Conservation (phyloP, 2,797 vertebrate species). For the Halcyon badia region DNA sequence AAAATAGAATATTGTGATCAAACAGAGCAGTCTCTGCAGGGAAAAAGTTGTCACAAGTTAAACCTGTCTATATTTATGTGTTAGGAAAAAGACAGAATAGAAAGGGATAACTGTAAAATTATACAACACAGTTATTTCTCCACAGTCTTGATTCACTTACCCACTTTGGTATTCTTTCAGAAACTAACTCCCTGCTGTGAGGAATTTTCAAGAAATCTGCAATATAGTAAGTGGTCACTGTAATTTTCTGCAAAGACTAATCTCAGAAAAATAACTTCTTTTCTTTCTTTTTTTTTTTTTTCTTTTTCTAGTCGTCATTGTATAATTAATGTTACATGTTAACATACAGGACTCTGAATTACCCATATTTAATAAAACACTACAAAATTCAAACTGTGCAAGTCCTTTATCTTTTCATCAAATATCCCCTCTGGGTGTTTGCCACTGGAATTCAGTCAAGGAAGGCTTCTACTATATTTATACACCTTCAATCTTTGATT, state of each 20-base stretch:
- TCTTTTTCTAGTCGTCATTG: background rate
- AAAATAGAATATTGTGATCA: background rate
- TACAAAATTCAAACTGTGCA: background rate
- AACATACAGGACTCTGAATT: background rate
- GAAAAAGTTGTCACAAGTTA: background rate
- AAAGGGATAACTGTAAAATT: background rate
- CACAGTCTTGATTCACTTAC: background rate
- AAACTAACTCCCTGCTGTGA: background rate
- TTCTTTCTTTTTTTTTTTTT: background rate
- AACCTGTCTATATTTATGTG: background rate
- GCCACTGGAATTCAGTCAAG: background rate
- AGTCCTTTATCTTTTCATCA: background rate
- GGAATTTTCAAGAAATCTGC: constrained; percentile 1
- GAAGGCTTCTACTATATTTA: background rate
- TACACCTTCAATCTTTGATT: background rate
- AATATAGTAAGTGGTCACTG: background rate
- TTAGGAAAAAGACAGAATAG: background rate
- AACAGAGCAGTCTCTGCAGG: background rate
- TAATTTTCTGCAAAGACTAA: background rate
- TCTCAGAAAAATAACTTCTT: background rate
- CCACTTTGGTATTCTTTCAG: background rate
- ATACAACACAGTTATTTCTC: background rate
- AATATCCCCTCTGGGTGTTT: background rate
- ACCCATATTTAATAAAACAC: background rate
- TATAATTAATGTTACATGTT: background rate